Base-by-base conservation (phyloP, 92 coral and sea anemone species). In the Metridium senile region DNA sequence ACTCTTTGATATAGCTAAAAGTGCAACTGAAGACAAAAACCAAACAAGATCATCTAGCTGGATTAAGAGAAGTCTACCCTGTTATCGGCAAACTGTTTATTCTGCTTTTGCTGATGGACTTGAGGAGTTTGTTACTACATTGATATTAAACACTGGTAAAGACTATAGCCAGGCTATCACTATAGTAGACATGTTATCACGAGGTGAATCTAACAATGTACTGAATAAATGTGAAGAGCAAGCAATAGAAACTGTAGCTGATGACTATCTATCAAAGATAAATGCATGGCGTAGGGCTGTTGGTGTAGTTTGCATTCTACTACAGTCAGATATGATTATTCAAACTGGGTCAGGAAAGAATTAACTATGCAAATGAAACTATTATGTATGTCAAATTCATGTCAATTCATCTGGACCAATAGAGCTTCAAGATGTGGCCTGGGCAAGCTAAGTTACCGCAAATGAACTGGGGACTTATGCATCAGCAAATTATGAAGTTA, bases 201-300 rank as follows among this genome's bases (percentile, higher is more conserved):
- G 64, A 47, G 71, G 33, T 46, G 77, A 74, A 26, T n/a, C n/a
- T n/a, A n/a, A n/a, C n/a, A 34, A 26, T 66, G 25, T 9, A 66
- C 46, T 1, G 71, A 39, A 39, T 7, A 66, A 17, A 59, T 22
- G 1, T 25, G 28, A 25, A 23, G 65, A 21, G 2, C 9, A 11
- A n/a, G n/a, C 23, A 21, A 17, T 66, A 9, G 16, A n/a, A 8
- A 11, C 56, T 45, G 82, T 96, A 19, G 91, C 82, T 79, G 99
- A 96, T 73, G 89, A 92, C 78, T 96, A 71, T 58, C 19, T 69
- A 32, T 87, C 90, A n/a, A 96, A 96, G 85, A 30, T 62, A 23
- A 93, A 92, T 68, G 97, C 97, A 25, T 92, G 97, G 99, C 75
- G 77, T 32, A 77, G 97, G 31, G 99, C 99, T 28, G 65, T 96